Percentiles rank a stretch among this genome's conserved stretches.
phyloP scores from a whole-genome alignment of 2,113 vertebrate genomes.

The Talpa occidentalis region DNA sequence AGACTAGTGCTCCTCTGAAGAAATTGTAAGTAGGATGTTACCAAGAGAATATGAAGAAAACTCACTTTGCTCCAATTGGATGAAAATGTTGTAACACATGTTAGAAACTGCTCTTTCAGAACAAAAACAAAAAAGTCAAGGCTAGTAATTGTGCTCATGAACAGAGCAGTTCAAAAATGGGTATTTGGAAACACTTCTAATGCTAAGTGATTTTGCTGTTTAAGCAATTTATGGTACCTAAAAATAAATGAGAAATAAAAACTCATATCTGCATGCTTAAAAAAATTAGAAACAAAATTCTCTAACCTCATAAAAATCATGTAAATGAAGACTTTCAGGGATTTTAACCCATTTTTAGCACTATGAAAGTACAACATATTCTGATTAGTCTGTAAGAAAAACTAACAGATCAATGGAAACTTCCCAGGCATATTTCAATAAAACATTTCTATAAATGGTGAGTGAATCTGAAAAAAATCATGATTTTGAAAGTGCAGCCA shows the following conservation, averaged over 20 bases:
- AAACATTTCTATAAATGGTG: conserved; percentile 26
- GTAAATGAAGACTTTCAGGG: background rate
- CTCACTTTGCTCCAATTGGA: background rate
- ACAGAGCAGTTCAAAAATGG: background rate
- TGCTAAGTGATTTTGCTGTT: background rate
- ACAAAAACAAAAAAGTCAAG: background rate
- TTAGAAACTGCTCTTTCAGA: background rate
- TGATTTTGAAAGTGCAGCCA: conserved; percentile 25
- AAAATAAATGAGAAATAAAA: background rate
- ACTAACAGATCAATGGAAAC: background rate
- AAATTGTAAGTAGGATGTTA: background rate
- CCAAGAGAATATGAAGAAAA: background rate
- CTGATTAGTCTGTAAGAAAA: conserved; percentile 37
- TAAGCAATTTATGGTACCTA: background rate
- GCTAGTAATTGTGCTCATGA: background rate
- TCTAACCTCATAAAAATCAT: background rate
- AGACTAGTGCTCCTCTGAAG: background rate
- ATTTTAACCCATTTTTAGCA: background rate
- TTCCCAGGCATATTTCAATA: background rate
- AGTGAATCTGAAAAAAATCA: background rate
- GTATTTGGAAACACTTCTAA: background rate
- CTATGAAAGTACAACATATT: background rate
- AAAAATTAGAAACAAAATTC: background rate
- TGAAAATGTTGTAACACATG: background rate
- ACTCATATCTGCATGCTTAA: background rate